These are phyloP conservation scores for Cybosia mesomella DNA, from an alignment of 2,888 invertebrate genomes.

Conservation along the genomic window DNA sequence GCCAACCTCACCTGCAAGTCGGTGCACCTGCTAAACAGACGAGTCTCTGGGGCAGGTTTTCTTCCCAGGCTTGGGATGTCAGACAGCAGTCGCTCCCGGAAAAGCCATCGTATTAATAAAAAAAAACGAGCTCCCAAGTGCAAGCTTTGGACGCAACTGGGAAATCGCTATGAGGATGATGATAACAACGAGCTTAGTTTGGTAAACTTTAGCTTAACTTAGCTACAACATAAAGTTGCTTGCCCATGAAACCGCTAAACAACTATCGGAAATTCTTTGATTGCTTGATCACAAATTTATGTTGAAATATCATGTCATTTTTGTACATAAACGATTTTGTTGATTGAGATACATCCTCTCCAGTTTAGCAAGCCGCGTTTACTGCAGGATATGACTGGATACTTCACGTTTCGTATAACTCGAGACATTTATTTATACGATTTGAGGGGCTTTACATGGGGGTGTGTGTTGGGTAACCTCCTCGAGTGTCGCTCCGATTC, in stretches of 20 bases:
- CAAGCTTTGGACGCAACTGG: too few species aligned
- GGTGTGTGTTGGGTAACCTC: too few species aligned
- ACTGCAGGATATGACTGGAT: neutral
- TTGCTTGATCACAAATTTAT: neutral
- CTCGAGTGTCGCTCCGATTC: too few species aligned
- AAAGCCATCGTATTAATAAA: too few species aligned
- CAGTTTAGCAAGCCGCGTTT: constrained; percentile 25
- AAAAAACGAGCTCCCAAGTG: too few species aligned
- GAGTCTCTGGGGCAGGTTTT: too few species aligned
- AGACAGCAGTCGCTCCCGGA: too few species aligned
- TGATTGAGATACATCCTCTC: constrained; percentile 28
- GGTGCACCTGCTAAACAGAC: too few species aligned
- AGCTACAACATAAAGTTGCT: neutral
- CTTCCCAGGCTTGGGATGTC: too few species aligned
- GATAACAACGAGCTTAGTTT: neutral
- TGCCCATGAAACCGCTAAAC: neutral
- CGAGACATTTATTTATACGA: constrained; percentile 9
- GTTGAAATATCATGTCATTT: constrained; percentile 1
- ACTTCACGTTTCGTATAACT: constrained; percentile 8
- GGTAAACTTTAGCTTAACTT: neutral
- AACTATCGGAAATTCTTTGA: neutral
- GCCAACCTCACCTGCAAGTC: too few species aligned
- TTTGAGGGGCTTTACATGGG: neutral
- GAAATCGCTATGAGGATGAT: too few species aligned
- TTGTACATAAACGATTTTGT: neutral